A percentile compares a stretch with the other conserved stretches of the same genome.
Conservation (phyloP, 2,113 vertebrate genomes). For the Malurus melanocephalus region DNA sequence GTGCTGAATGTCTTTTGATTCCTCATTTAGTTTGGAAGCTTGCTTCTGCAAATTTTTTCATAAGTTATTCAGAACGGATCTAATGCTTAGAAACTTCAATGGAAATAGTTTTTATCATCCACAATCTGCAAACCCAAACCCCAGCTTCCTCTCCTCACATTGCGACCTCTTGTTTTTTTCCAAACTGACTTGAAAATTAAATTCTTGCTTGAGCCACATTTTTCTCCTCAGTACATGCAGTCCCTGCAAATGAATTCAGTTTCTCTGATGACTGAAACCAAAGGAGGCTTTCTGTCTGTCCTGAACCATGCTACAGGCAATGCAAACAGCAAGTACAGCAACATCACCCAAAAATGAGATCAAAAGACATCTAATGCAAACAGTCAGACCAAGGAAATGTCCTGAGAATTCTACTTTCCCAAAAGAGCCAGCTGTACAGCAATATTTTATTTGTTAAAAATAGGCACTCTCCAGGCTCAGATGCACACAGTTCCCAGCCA, state of each 20-base stretch:
- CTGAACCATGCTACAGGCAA: background rate
- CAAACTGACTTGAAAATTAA: conserved; percentile 4
- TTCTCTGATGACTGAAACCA: background rate
- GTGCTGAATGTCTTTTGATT: background rate
- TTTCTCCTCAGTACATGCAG: fast-evolving
- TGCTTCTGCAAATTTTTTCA: background rate
- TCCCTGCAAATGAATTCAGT: background rate
- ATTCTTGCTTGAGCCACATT: background rate
- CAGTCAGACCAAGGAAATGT: background rate
- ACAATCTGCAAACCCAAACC: background rate
- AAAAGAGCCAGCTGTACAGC: background rate
- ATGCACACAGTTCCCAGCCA: background rate
- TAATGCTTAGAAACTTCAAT: background rate
- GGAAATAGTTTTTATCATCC: background rate
- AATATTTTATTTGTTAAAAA: conserved; percentile 7
- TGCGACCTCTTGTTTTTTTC: background rate
- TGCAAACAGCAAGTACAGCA: background rate
- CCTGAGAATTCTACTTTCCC: background rate
- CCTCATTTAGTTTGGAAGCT: background rate
- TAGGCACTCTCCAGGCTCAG: background rate
- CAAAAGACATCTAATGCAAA: background rate
- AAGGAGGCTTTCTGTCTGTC: background rate
- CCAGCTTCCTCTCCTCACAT: background rate
- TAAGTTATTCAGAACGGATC: background rate
- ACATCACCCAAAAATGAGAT: background rate